A percentile compares a stretch with the other conserved stretches of the same genome.
Evolutionary conservation across 2,888 invertebrate species (phyloP).

Genomic region (Latrodectus hesperus): DNA sequence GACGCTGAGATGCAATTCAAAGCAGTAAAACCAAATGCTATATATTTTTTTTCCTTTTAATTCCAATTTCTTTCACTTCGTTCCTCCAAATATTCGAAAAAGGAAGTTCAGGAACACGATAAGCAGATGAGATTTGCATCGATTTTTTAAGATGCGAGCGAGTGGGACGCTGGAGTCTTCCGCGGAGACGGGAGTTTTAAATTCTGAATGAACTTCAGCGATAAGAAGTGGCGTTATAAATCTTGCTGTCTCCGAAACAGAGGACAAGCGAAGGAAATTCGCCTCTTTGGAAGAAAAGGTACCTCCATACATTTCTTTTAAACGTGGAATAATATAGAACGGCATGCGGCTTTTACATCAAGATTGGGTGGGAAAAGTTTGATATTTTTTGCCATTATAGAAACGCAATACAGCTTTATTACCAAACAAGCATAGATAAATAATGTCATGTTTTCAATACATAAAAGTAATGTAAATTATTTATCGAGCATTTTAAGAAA

Average conservation of each 20-base stretch:
- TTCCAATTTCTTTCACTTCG: not conserved
- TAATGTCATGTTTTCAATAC: too few relatives aligned
- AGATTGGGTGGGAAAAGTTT: too few relatives aligned
- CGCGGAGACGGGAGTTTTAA: conserved; percentile 29
- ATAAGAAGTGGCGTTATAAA: conserved; percentile 52
- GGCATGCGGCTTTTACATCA: too few relatives aligned
- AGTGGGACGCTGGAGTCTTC: conserved; percentile 9
- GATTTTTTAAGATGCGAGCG: conserved; percentile 24
- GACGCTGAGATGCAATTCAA: not conserved
- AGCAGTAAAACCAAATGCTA: conserved; percentile 14
- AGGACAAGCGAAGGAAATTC: conserved; percentile 17
- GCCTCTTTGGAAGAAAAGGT: not conserved
- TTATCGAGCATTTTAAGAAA: too few relatives aligned
- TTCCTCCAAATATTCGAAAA: not conserved
- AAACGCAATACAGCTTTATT: too few relatives aligned
- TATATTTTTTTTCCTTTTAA: not conserved
- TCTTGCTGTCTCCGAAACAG: conserved; percentile 52
- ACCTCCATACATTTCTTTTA: too few relatives aligned
- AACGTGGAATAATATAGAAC: too few relatives aligned
- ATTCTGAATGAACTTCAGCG: conserved; percentile 54
- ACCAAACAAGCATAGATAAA: too few relatives aligned
- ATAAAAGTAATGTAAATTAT: too few relatives aligned
- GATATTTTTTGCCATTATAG: too few relatives aligned
- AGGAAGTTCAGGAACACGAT: conserved; percentile 27
- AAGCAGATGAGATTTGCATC: conserved; percentile 66